Evolutionary conservation across 1,140 invertebrate genomes (phyloP).

Genomic region (Zaprionus vittiger): DNA sequence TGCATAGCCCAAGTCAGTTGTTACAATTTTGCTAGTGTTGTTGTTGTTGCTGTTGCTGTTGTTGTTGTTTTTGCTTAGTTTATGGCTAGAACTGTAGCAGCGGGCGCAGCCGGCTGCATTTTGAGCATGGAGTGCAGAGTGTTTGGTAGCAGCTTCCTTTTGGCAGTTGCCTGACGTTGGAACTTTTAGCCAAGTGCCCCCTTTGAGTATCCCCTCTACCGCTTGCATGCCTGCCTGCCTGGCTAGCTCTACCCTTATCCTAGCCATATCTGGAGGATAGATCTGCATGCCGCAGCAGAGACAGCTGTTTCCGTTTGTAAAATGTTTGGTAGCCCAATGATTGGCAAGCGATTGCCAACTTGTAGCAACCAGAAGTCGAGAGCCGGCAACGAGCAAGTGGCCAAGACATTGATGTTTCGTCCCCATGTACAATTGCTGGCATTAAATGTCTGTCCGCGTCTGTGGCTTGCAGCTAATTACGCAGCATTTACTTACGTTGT

Average conservation of each 20-base stretch:
- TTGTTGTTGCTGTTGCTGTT: constrained; percentile 19
- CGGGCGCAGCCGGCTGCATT: constrained; percentile 63
- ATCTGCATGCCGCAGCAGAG: constrained; percentile 57
- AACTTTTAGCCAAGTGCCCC: constrained; percentile 1
- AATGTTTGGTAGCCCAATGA: constrained; percentile 73
- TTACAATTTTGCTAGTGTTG: constrained; percentile 59
- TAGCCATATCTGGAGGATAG: constrained; percentile 30
- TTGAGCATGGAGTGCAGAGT: constrained; percentile 42
- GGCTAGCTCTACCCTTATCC: constrained; percentile 41
- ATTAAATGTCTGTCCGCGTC: constrained; percentile 55
- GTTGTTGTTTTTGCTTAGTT: constrained; percentile 30
- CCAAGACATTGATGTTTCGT: constrained; percentile 69
- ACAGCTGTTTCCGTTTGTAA: constrained; percentile 82
- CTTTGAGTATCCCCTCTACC: neutral
- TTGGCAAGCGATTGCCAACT: constrained; percentile 73
- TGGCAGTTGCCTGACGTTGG: constrained; percentile 66
- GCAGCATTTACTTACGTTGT: constrained; percentile 46
- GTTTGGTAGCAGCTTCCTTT: constrained; percentile 82
- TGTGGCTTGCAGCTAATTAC: constrained; percentile 62
- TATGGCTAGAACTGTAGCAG: constrained; percentile 63
- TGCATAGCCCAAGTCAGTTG: constrained; percentile 67
- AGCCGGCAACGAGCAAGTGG: constrained; percentile 1
- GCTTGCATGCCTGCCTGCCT: neutral
- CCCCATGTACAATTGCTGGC: constrained; percentile 57
- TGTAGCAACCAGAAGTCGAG: neutral